A percentile compares a stretch with the other conserved stretches of the same genome.
Conservation (phyloP, 2,888 invertebrate species). For the Acrobasis consociella region DNA sequence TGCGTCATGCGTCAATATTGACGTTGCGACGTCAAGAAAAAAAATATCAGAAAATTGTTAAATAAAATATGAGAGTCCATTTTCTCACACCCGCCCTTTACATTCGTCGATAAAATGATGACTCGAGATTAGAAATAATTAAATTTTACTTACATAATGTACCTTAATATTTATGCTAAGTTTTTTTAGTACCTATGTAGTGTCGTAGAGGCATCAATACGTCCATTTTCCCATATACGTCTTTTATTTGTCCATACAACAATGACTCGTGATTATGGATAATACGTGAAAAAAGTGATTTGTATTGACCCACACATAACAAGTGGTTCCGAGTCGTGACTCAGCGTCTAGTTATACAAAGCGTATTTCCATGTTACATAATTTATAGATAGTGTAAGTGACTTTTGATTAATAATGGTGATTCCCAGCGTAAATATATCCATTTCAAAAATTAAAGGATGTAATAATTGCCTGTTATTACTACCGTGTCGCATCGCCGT, state of each 20-base stretch:
- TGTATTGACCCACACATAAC: not conserved
- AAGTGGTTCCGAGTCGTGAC: not conserved
- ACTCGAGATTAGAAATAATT: no score
- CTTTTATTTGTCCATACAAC: not conserved
- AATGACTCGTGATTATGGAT: conserved; percentile 1
- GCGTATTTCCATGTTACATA: conserved; percentile 1
- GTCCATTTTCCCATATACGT: not conserved
- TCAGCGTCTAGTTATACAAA: conserved; percentile 11
- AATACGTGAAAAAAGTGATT: not conserved
- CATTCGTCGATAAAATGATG: no score
- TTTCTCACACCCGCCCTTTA: no score
- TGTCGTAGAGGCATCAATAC: not conserved
- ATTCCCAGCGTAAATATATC: conserved; percentile 11
- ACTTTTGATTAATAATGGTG: conserved; percentile 17
- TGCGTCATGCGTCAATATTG: no score
- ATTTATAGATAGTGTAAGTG: conserved; percentile 8
- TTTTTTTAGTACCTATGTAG: no score
- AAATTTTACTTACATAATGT: no score
- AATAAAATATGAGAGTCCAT: no score
- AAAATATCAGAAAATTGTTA: no score
- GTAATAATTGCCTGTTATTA: not conserved
- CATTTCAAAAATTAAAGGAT: not conserved
- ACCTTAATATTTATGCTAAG: no score
- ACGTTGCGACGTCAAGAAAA: no score
- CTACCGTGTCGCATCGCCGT: no score